These are phyloP conservation scores for Syndactyla subalaris DNA, from an alignment of 2,797 vertebrate species.

Conservation along the genomic window DNA sequence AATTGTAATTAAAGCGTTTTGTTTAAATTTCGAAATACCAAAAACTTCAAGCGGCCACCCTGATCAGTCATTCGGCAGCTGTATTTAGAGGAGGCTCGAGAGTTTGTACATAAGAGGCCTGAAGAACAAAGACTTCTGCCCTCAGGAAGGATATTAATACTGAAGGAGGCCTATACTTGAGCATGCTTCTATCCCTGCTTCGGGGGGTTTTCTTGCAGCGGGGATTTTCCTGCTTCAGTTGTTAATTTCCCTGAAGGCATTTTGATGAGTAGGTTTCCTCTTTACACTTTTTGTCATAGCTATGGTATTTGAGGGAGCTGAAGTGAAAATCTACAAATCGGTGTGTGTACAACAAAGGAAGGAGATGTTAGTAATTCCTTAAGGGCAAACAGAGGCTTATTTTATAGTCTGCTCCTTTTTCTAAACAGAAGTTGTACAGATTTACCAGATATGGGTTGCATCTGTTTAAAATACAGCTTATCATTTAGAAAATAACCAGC, in stretches of 20 bases:
- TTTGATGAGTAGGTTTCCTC: background rate
- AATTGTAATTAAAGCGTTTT: background rate
- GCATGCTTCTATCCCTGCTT: background rate
- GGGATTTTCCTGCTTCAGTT: conserved; percentile 50
- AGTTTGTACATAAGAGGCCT: background rate
- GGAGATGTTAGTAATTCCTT: background rate
- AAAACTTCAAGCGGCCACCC: background rate
- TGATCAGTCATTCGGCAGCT: background rate
- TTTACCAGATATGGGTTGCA: conserved; percentile 13
- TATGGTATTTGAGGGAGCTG: background rate
- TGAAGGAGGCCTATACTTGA: conserved; percentile 6
- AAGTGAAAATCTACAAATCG: background rate
- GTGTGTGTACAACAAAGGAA: accelerated
- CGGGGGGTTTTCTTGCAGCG: conserved; percentile 22
- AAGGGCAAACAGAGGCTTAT: conserved; percentile 38
- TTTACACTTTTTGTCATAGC: conserved; percentile 1
- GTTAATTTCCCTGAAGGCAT: background rate
- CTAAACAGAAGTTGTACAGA: conserved; percentile 25
- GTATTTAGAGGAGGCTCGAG: background rate
- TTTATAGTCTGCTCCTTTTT: conserved; percentile 30
- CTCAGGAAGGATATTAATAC: conserved; percentile 30
- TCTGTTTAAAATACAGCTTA: conserved; percentile 32
- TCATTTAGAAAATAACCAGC: conserved; percentile 18
- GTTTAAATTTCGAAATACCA: background rate
- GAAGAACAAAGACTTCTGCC: conserved; percentile 29